These are phyloP conservation scores for Callimorpha dominula DNA, from an alignment of 2,888 invertebrate species.

Conservation along the genomic window DNA sequence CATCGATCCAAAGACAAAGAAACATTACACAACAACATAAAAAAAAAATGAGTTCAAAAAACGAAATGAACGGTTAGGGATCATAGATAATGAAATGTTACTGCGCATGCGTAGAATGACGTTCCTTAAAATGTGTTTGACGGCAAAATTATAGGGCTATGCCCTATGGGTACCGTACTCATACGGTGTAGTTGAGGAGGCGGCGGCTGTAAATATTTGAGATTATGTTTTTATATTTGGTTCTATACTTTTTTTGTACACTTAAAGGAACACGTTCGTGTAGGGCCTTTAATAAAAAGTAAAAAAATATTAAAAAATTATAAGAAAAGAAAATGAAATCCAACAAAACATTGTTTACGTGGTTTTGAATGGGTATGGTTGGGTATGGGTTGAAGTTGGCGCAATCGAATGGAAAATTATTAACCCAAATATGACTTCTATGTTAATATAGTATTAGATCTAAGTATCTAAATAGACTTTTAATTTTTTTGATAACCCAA, in stretches of 20 bases:
- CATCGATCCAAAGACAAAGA: constrained; percentile 36
- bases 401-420: no score
- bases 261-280: no score
- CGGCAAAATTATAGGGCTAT: constrained; percentile 76
- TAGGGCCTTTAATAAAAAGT: no score
- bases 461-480: no score
- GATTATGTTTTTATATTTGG: neutral
- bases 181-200: constrained; percentile 48
- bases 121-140: constrained; percentile 80
- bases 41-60: constrained; percentile 50
- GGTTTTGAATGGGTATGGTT: no score
- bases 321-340: no score
- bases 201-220: neutral
- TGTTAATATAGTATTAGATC: no score
- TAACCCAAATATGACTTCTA: no score
- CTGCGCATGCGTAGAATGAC: constrained; percentile 72
- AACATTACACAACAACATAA: constrained; percentile 34
- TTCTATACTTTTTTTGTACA: neutral
- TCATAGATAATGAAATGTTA: constrained; percentile 76
- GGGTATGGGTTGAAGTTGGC: no score
- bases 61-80: constrained; percentile 68
- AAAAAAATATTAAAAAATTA: no score
- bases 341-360: no score
- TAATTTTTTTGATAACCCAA: no score
- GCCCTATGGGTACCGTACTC: constrained; percentile 43